phyloP scores from a whole-genome alignment of 2,113 vertebrate species.

The Gyps fulvus region DNA sequence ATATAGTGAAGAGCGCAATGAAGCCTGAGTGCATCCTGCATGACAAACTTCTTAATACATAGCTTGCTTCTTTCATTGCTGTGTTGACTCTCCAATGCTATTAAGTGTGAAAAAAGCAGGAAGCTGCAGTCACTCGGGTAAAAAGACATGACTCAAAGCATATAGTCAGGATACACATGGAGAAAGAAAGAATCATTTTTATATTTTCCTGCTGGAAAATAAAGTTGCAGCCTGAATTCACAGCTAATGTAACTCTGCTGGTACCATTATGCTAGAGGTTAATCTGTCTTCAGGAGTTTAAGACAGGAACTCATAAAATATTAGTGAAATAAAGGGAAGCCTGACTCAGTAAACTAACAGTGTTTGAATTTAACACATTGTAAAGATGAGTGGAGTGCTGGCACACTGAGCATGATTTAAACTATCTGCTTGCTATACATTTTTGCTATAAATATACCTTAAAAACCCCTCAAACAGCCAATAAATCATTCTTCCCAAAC shows the following conservation, averaged over 20 bases:
- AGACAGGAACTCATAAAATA: background rate
- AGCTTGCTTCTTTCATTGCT: background rate
- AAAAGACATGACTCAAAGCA: background rate
- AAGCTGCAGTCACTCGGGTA: background rate
- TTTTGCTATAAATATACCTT: background rate
- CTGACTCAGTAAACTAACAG: background rate
- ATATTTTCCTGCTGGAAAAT: background rate
- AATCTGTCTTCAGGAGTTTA: background rate
- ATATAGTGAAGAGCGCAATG: rapidly evolving
- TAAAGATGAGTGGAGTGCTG: background rate
- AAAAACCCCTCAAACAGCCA: background rate
- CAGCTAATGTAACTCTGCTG: background rate
- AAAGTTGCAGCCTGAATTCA: background rate
- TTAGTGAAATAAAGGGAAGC: background rate
- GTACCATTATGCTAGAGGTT: background rate
- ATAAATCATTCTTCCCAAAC: background rate
- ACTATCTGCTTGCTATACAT: background rate
- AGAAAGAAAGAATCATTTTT: background rate
- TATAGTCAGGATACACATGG: too few relatives aligned
- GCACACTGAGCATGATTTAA: background rate
- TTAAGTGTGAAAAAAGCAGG: background rate
- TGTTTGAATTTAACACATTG: background rate
- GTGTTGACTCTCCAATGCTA: background rate
- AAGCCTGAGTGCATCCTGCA: background rate
- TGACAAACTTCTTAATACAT: background rate